Evolutionary conservation across 2,113 vertebrate genomes (phyloP).

Genomic region (Salvelinus fontinalis): DNA sequence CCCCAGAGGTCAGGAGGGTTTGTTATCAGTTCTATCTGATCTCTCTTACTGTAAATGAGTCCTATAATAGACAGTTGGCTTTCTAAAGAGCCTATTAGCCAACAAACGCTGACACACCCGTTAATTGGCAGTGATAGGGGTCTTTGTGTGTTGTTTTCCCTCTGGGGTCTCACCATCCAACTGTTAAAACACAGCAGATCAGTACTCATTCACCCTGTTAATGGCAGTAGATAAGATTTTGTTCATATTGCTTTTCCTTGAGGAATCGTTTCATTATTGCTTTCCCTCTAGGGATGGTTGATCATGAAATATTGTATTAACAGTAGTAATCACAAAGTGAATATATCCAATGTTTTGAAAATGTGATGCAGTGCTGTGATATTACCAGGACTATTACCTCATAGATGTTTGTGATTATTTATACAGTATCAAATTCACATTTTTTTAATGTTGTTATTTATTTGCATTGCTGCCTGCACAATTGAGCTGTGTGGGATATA

Average conservation of each 20-base stretch:
- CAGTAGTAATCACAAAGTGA: neutral
- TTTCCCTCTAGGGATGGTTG: too few relatives aligned
- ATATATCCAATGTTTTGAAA: neutral
- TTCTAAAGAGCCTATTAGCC: constrained; percentile 74
- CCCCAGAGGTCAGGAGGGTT: constrained; percentile 54
- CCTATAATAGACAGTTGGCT: constrained; percentile 41
- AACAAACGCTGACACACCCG: constrained; percentile 71
- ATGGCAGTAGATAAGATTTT: constrained; percentile 29
- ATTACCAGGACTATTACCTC: too few relatives aligned
- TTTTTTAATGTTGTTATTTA: too few relatives aligned
- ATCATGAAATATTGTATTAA: neutral
- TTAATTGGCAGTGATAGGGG: constrained; percentile 74
- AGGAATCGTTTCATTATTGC: neutral
- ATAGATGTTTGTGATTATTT: too few relatives aligned
- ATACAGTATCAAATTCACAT: too few relatives aligned
- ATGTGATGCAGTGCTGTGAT: neutral
- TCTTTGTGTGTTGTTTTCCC: constrained; percentile 62
- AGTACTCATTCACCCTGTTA: constrained; percentile 34
- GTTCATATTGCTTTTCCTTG: neutral
- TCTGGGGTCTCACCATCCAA: constrained; percentile 48
- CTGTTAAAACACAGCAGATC: constrained; percentile 38
- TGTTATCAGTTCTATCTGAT: constrained; percentile 59
- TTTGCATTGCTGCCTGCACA: too few relatives aligned
- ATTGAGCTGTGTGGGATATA: too few relatives aligned
- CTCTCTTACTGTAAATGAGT: constrained; percentile 63